Conservation (phyloP, 2,888 invertebrate species). For the Trachelus stipa region DNA sequence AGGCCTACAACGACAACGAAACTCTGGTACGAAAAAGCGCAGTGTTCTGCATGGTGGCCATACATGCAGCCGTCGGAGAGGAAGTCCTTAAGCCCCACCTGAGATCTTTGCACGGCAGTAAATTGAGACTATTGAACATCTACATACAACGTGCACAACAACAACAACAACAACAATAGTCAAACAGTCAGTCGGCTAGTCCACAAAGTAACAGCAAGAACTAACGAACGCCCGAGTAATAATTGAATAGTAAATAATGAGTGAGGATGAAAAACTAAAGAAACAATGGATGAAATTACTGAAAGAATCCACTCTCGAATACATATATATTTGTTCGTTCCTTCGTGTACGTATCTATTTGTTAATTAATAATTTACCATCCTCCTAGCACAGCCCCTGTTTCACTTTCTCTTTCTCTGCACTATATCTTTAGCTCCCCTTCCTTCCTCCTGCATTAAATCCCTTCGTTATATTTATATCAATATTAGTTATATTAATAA, state of each 20-base stretch:
- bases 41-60: constrained; percentile 96
- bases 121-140: constrained; percentile 85
- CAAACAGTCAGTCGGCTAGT: constrained; percentile 66
- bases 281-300: background rate
- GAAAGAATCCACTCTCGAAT: background rate
- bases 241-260: background rate
- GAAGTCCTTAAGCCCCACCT: constrained; percentile 86
- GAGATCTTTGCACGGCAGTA: constrained; percentile 85
- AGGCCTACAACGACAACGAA: constrained; percentile 92
- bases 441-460: background rate
- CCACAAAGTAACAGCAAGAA: constrained; percentile 60
- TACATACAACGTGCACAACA: constrained; percentile 77
- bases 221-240: constrained; percentile 44
- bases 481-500: background rate
- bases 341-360: background rate
- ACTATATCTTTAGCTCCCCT: background rate
- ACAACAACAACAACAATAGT: constrained; percentile 60
- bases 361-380: background rate
- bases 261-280: background rate
- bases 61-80: constrained; percentile 91
- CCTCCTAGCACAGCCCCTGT: background rate
- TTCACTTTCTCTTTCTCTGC: background rate
- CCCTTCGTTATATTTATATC: background rate
- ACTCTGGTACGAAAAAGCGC: constrained; percentile 95
- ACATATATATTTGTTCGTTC: background rate